Conservation (phyloP, 2,113 vertebrate species). For the Aegithalos caudatus region DNA sequence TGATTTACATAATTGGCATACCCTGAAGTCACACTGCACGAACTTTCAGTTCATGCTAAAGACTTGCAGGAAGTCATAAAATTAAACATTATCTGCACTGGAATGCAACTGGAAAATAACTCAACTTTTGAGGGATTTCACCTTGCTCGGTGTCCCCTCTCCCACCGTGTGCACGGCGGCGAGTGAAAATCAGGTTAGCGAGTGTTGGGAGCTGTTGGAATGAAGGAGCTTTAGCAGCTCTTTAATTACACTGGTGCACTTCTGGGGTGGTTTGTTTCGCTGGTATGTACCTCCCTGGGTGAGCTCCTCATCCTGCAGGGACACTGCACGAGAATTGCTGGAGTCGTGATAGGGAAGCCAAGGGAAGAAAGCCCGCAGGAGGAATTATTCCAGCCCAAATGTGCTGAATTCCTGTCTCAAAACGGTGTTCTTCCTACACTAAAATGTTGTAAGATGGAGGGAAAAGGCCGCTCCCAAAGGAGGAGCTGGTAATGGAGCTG, state of each 20-base stretch:
- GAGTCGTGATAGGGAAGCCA: not conserved
- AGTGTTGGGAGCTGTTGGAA: not conserved
- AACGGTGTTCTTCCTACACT: rapidly evolving
- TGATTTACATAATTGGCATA: slow-evolving; percentile 73
- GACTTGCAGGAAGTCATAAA: slow-evolving; percentile 74
- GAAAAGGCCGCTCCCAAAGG: slow-evolving; percentile 5
- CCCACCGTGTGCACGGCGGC: rapidly evolving
- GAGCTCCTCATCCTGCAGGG: not conserved
- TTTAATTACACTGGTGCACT: not conserved
- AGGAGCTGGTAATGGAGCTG: slow-evolving; percentile 7
- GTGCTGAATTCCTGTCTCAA: not conserved
- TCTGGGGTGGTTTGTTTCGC: not conserved
- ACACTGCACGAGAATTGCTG: rapidly evolving
- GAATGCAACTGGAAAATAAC: slow-evolving; percentile 54
- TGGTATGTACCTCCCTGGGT: not conserved
- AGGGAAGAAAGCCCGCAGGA: not conserved
- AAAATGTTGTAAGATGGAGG: not conserved
- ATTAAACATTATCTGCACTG: slow-evolving; percentile 60
- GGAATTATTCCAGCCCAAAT: not conserved
- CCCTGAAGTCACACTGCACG: slow-evolving; percentile 59
- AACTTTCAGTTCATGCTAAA: slow-evolving; percentile 48
- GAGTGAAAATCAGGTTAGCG: not conserved
- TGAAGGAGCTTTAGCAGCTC: not conserved
- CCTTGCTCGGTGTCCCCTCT: not conserved
- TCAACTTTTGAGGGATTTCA: slow-evolving; percentile 16